Percentiles rank a stretch among this genome's conserved stretches.
phyloP scores from a whole-genome alignment of 2,113 vertebrate genomes.

The Halcyon malimbica region DNA sequence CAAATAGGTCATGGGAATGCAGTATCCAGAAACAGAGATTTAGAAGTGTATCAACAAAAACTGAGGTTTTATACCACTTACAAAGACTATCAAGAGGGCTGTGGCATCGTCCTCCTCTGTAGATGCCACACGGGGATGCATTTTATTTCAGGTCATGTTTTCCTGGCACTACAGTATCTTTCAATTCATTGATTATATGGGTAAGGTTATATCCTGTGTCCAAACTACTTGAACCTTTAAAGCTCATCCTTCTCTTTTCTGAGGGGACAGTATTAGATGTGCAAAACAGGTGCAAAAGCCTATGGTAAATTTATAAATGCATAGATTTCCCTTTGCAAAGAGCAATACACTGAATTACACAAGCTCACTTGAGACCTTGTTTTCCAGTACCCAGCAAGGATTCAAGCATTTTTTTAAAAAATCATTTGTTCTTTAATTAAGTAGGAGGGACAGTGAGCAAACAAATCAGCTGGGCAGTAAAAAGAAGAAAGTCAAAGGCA shows the following conservation, averaged over 20 bases:
- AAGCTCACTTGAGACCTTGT: not conserved
- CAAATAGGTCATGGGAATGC: not conserved
- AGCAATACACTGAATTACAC: not conserved
- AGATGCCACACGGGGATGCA: not conserved
- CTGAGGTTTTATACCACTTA: not conserved
- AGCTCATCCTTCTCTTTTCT: not conserved
- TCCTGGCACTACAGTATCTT: not conserved
- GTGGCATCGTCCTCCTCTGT: not conserved
- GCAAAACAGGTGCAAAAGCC: not conserved
- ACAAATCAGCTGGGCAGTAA: not conserved
- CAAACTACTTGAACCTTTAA: not conserved
- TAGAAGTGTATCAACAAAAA: not conserved
- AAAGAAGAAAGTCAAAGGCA: not conserved
- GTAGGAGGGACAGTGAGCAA: not conserved
- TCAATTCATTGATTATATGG: not conserved
- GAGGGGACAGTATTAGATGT: not conserved
- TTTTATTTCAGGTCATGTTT: not conserved
- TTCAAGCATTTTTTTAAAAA: slow-evolving; percentile 38
- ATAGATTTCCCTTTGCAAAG: not conserved
- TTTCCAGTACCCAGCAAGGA: slow-evolving; percentile 21
- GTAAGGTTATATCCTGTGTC: not conserved
- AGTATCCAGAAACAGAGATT: not conserved
- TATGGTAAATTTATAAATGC: not conserved
- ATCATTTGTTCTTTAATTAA: slow-evolving; percentile 72
- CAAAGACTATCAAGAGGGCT: not conserved